phyloP scores from a whole-genome alignment of 2,113 vertebrate species.

The Spea multiplicata region DNA sequence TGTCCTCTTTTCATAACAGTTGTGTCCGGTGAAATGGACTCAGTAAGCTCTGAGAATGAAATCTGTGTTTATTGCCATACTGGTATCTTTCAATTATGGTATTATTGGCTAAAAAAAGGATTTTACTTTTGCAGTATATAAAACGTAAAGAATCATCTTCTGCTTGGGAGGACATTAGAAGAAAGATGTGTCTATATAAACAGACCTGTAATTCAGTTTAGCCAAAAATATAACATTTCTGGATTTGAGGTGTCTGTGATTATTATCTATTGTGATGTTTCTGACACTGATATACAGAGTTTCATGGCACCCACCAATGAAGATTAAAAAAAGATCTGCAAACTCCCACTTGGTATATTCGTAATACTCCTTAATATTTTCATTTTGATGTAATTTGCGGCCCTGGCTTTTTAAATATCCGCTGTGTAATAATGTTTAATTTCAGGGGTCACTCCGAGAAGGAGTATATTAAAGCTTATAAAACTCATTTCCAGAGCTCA shows the following conservation, averaged over 20 bases:
- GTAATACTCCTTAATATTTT: slow-evolving; percentile 99
- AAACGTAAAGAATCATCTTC: slow-evolving; percentile 28
- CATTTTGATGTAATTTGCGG: slow-evolving; percentile 99
- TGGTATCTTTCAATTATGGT: slow-evolving; percentile 61
- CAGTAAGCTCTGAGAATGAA: slow-evolving; percentile 13
- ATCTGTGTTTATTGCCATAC: slow-evolving; percentile 60
- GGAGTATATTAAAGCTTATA: slow-evolving; percentile 99
- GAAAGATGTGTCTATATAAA: slow-evolving; percentile 42
- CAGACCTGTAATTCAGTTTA: slow-evolving; percentile 86
- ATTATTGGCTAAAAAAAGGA: slow-evolving; percentile 44
- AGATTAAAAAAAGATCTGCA: slow-evolving; percentile 56
- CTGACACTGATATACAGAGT: slow-evolving; percentile 80
- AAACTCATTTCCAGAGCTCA: slow-evolving; percentile 99
- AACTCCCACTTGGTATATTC: slow-evolving; percentile 92
- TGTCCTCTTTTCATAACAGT: slow-evolving; percentile 20
- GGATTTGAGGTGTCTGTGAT: slow-evolving; percentile 77
- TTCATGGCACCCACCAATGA: slow-evolving; percentile 62
- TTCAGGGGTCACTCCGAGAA: slow-evolving; percentile 99
- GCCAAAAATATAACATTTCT: slow-evolving; percentile 79
- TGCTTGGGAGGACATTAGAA: slow-evolving; percentile 25
- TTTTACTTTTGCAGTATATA: slow-evolving; percentile 50
- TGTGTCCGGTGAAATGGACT: slow-evolving; percentile 27
- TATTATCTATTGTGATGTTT: slow-evolving; percentile 88
- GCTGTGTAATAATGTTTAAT: slow-evolving; percentile 99
- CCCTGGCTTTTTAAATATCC: slow-evolving; percentile 99